Percentiles rank a stretch among this genome's conserved stretches.
Conservation (phyloP, 2,113 vertebrate genomes). For the Dipodomys ordii region DNA sequence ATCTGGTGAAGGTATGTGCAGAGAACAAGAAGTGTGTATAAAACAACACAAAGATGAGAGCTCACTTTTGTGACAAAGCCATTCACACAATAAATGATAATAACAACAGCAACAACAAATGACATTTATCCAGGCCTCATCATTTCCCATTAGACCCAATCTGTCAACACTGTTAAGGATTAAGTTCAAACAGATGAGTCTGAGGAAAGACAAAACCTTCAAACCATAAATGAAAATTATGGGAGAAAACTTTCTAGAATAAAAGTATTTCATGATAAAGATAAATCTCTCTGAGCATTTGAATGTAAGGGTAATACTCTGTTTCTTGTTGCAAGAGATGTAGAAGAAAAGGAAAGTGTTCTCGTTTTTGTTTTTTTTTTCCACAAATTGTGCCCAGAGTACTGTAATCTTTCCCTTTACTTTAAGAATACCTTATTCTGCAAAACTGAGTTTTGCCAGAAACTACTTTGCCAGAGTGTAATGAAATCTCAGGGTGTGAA, state of each 20-base stretch:
- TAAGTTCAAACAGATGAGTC: not conserved
- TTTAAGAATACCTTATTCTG: conserved; percentile 22
- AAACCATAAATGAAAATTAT: not conserved
- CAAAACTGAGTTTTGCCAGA: conserved; percentile 7
- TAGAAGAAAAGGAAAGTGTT: not conserved
- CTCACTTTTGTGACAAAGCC: not conserved
- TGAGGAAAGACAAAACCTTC: not conserved
- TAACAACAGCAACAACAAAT: too few species aligned
- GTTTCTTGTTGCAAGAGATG: not conserved
- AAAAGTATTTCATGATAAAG: conserved; percentile 6
- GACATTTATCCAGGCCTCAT: not conserved
- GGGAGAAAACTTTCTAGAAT: not conserved
- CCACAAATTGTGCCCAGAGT: not conserved
- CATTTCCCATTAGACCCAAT: not conserved
- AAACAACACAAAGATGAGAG: not conserved
- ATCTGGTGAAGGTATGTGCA: not conserved
- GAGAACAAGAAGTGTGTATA: not conserved
- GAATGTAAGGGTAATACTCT: not conserved
- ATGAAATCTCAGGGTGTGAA: not conserved
- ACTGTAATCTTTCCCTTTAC: not conserved
- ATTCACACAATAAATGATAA: too few species aligned
- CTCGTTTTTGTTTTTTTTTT: not conserved
- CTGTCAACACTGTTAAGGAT: not conserved
- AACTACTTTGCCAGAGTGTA: conserved; percentile 8
- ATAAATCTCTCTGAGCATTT: not conserved